A percentile compares a stretch with the other conserved stretches of the same genome.
Conservation (phyloP, 2,113 vertebrate genomes). For the Anoura caudifer region DNA sequence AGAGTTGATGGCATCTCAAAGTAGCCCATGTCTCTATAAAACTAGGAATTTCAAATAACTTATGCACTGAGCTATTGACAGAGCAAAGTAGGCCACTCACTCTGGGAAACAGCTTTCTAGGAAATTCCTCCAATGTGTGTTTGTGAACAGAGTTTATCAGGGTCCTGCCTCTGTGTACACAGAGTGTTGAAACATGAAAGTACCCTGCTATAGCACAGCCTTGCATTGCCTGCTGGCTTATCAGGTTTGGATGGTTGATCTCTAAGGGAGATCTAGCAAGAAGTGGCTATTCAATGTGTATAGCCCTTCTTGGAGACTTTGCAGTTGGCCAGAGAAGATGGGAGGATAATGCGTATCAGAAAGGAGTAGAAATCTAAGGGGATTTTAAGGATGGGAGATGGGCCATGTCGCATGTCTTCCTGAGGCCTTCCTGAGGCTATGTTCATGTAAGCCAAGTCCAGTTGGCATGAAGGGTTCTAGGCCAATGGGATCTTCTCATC, state of each 20-base stretch:
- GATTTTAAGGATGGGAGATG: background rate
- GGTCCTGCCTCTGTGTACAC: background rate
- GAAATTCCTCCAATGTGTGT: background rate
- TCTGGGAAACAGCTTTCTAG: background rate
- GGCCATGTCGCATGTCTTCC: background rate
- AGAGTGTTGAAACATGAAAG: background rate
- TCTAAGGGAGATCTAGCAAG: background rate
- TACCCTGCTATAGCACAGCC: background rate
- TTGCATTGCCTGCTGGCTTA: background rate
- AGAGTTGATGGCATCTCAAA: background rate
- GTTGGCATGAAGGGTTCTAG: background rate
- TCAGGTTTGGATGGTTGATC: background rate
- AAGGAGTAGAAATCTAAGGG: background rate
- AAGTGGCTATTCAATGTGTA: background rate
- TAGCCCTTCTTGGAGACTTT: background rate
- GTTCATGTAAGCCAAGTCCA: background rate
- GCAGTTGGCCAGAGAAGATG: background rate
- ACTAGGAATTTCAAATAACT: background rate
- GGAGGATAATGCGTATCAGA: background rate
- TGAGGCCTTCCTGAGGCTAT: background rate
- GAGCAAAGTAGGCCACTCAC: background rate
- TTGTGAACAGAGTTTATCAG: background rate
- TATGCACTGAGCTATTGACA: background rate
- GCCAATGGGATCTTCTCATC: background rate
- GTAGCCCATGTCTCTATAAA: background rate